Evolutionary conservation across 2,888 invertebrate genomes (phyloP).

Genomic region (Xylota sylvarum): DNA sequence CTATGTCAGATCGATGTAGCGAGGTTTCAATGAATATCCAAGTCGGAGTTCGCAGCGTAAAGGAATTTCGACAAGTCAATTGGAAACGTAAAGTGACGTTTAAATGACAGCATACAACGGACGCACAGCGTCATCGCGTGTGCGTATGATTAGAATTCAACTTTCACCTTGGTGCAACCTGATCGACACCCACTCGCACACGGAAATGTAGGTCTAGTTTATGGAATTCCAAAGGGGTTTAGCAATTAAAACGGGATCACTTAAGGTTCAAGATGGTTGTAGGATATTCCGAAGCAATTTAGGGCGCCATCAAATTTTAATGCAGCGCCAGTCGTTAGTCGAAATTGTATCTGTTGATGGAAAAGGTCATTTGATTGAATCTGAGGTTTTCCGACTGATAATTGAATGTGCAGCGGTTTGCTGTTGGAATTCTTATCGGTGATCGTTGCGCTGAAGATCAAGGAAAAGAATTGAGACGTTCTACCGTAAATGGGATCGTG

Average conservation of each 20-base stretch:
- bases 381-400: conserved; percentile 25
- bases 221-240: conserved; percentile 38
- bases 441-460: conserved; percentile 28
- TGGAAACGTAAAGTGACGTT: conserved; percentile 61
- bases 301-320: conserved; percentile 59
- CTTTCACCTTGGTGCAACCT: conserved; percentile 59
- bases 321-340: conserved; percentile 27
- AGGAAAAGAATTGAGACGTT: conserved; percentile 42
- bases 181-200: conserved; percentile 38
- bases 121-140: conserved; percentile 31
- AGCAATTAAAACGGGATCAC: conserved; percentile 73
- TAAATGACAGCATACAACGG: conserved; percentile 49
- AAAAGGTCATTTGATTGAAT: conserved; percentile 33
- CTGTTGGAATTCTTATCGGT: conserved; percentile 32
- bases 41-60: conserved; percentile 17
- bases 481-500: conserved; percentile 5
- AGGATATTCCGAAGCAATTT: conserved; percentile 54
- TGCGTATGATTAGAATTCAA: conserved; percentile 37
- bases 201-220: conserved; percentile 41
- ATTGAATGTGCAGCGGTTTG: conserved; percentile 35
- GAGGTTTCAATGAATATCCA: conserved; percentile 62
- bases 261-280: conserved; percentile 43
- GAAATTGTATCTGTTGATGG: conserved; percentile 5
- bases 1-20: conserved; percentile 59
- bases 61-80: conserved; percentile 69